These are phyloP conservation scores for Heliothis peltigera DNA, from an alignment of 2,888 invertebrate species.

Conservation along the genomic window DNA sequence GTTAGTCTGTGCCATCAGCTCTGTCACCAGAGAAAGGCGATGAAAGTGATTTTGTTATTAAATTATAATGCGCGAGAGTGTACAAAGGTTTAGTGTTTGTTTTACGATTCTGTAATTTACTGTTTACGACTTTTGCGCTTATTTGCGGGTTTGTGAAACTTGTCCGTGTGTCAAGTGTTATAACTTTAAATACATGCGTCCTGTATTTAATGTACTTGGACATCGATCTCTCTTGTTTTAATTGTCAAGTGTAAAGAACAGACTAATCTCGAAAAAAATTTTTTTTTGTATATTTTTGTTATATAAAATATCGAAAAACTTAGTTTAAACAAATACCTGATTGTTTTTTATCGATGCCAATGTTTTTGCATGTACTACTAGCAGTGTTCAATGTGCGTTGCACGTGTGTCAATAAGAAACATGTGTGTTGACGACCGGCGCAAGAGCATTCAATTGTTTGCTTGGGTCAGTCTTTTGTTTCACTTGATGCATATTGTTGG, in stretches of 20 bases:
- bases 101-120: constrained; percentile 25
- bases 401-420: constrained; percentile 68
- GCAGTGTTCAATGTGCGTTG: constrained; percentile 62
- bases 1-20: constrained; percentile 62
- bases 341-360: constrained; percentile 14
- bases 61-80: constrained; percentile 54
- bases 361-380: constrained; percentile 49
- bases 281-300: not conserved
- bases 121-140: not conserved
- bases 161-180: not conserved
- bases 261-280: not conserved
- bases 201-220: not conserved
- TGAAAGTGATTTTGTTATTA: constrained; percentile 79
- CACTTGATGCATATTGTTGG: constrained; percentile 27
- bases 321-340: not conserved
- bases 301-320: not conserved
- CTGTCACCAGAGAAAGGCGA: constrained; percentile 79
- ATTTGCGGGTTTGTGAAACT: not conserved
- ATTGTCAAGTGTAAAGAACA: not conserved
- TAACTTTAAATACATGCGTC: not conserved
- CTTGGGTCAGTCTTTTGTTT: constrained; percentile 42
- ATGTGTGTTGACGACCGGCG: constrained; percentile 57
- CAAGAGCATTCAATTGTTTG: constrained; percentile 56
- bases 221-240: not conserved
- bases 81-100: constrained; percentile 43